Base-by-base conservation (phyloP, 2,113 vertebrate genomes). In the Centrocercus urophasianus region DNA sequence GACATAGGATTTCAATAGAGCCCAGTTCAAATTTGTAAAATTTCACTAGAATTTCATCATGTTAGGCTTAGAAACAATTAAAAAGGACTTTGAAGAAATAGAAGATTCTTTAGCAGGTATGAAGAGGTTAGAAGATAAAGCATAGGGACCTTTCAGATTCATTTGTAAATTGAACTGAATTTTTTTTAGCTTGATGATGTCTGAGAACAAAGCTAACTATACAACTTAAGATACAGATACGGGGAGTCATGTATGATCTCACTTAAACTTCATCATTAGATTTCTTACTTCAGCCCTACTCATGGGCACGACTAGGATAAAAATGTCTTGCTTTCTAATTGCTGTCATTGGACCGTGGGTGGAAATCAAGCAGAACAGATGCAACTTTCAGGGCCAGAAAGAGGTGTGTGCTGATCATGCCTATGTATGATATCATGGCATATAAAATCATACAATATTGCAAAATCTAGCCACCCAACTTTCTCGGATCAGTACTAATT, bases 401-500 rank as follows among this genome's bases (percentile, higher is more conserved):
- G 2, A 64, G 32, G 66, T 2, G 8, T 86, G 91, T 70, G 54
- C 85, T 78, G 89, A 75, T 89, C 22, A 6, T 71, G 56, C 78
- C 71, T 76, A 32, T 77, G 42, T 76, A 47, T 69, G 84, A 89
- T 88, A 63, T 64, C 28, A 80, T 13, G 50, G 67, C 21, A 59
- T 45, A 50, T 63, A 77, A 88, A 89, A 57, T 52, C 54, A 70
- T 27, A 42, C 11, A 50, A 52, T 48, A 22, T 47, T 72, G 93
- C 93, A 79, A 93, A 92, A 75, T 65, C 65, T 88, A 81, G 14
- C 21, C 5, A 27, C 30, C n/a, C 75, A 72, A 82, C 93, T 86
- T 95, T 40, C 73, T 86, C 65, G 85, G 83, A 89, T 90, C 88
- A 38, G 54, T 72, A 59, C 73, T 94, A 95, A 95, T 96, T 89